phyloP scores from a whole-genome alignment of 2,888 invertebrate genomes.

The Zaprionus obscuricornis region DNA sequence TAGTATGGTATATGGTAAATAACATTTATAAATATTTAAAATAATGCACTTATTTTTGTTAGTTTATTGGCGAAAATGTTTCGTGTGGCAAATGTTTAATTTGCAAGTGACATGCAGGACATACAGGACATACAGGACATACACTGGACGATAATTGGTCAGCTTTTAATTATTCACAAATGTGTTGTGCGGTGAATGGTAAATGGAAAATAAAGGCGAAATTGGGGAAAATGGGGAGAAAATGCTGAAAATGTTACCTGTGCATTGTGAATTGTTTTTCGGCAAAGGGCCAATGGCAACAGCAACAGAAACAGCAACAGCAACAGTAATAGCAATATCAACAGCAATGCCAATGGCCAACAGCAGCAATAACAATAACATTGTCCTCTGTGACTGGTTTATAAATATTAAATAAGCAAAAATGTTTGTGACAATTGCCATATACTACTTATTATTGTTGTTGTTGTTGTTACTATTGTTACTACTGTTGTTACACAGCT shows the following conservation, averaged over 20 bases:
- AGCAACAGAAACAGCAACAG: not conserved
- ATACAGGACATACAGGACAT: no score
- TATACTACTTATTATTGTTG: conserved; percentile 3
- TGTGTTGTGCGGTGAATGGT: conserved; percentile 29
- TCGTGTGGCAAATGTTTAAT: conserved; percentile 41
- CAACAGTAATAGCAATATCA: not conserved
- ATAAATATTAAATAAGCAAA: conserved; percentile 33
- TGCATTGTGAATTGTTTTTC: conserved; percentile 24
- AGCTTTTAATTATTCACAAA: conserved; percentile 58
- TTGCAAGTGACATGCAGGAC: conserved; percentile 48
- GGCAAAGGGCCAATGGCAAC: conserved; percentile 2
- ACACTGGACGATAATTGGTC: conserved; percentile 60
- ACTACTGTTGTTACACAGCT: conserved; percentile 2
- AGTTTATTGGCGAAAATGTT: conserved; percentile 18
- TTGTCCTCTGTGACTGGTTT: conserved; percentile 25
- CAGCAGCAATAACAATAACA: not conserved
- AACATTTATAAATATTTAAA: conserved; percentile 47
- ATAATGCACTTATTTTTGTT: conserved; percentile 37
- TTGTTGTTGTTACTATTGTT: conserved; percentile 1
- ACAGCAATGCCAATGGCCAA: not conserved
- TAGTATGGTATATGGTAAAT: no score
- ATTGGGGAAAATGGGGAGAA: no score
- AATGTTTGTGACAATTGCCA: conserved; percentile 26
- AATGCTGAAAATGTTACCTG: conserved; percentile 13
- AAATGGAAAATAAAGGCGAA: no score